phyloP scores from a whole-genome alignment of 1,140 invertebrate species.

The Drosophila baimaii region DNA sequence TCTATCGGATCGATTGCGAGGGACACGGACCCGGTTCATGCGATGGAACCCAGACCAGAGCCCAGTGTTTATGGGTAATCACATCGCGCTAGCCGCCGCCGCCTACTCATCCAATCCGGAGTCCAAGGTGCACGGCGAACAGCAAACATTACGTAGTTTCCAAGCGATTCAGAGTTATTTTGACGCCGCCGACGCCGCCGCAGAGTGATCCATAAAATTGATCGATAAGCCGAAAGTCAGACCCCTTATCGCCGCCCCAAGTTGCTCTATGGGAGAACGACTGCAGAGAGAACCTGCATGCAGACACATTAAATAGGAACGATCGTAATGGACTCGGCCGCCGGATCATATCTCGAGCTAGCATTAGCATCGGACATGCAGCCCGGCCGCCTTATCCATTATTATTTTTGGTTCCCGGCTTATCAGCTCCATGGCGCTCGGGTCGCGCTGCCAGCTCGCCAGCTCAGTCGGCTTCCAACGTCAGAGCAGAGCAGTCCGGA shows the following conservation, averaged over 20 bases:
- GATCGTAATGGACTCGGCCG: constrained; percentile 13
- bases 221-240: constrained; percentile 65
- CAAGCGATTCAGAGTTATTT: constrained; percentile 69
- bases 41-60: constrained; percentile 19
- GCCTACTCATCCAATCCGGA: constrained; percentile 43
- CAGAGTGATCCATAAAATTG: constrained; percentile 54
- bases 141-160: constrained; percentile 73
- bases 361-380: constrained; percentile 46
- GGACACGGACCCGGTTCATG: constrained; percentile 38
- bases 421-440: constrained; percentile 45
- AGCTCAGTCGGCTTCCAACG: constrained; percentile 59
- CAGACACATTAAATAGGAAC: constrained; percentile 48
- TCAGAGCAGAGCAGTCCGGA: constrained; percentile 44
- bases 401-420: constrained; percentile 14
- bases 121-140: constrained; percentile 55
- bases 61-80: constrained; percentile 34
- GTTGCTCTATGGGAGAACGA: background rate
- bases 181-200: constrained; percentile 44
- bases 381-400: constrained; percentile 50
- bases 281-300: constrained; percentile 5
- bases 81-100: constrained; percentile 14
- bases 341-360: constrained; percentile 33
- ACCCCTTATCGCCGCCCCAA: constrained; percentile 49
- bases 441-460: constrained; percentile 23
- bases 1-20: constrained; percentile 16